Percentiles rank a stretch among this genome's conserved stretches.
Conservation (phyloP, 2,113 vertebrate genomes). For the Lophotis ruficrista region DNA sequence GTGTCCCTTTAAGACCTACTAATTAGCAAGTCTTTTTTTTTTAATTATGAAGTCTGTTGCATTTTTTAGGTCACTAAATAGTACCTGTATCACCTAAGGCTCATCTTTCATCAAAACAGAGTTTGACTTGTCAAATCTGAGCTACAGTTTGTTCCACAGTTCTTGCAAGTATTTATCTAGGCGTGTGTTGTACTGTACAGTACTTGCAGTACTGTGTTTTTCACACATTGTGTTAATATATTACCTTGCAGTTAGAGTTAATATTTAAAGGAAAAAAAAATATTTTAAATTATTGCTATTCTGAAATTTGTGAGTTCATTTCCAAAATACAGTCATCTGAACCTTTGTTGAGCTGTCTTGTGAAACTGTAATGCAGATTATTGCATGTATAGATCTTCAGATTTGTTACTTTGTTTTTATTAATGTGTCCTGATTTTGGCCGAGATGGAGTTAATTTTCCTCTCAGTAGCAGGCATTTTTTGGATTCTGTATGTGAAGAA, state of each 20-base stretch:
- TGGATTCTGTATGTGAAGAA: too few species aligned
- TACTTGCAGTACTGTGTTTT: background rate
- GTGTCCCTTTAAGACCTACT: background rate
- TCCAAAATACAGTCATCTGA: background rate
- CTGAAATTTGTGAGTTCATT: background rate
- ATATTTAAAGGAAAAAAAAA: background rate
- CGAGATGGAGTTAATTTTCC: too few species aligned
- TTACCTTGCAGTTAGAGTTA: background rate
- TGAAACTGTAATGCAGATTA: background rate
- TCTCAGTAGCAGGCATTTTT: too few species aligned
- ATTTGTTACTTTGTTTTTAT: background rate
- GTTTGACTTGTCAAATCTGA: background rate
- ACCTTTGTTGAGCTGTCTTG: background rate
- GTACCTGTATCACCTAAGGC: background rate
- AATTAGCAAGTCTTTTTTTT: background rate
- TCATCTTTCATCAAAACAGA: background rate
- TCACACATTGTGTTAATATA: background rate
- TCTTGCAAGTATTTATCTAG: background rate
- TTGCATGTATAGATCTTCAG: background rate
- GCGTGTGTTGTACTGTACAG: background rate
- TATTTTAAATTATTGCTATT: background rate
- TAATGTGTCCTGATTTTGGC: background rate
- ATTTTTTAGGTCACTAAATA: background rate
- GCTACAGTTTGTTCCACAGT: background rate
- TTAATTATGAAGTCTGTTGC: accelerated